Base-by-base conservation (phyloP, 1,140 invertebrate genomes). In the Zophobas atratus region DNA sequence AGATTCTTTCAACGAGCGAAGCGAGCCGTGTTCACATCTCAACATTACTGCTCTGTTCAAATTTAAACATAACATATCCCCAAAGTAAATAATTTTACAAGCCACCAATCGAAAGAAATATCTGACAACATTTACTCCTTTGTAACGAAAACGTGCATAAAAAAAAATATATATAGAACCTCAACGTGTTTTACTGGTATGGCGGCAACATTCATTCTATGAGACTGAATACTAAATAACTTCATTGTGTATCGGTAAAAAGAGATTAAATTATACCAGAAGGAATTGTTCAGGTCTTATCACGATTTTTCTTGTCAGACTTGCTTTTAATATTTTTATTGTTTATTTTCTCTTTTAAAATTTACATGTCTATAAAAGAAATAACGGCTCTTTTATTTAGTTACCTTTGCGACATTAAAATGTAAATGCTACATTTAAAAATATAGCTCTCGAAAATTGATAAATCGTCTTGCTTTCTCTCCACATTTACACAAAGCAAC, bases 361-460 rank as follows among this genome's bases (percentile, higher is more conserved):
- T 78, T 78, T 77, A 79, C 75, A 80, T 80, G 78, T 73, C 70
- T 48, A 72, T 73, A 80, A 75, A 75, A 60, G 75, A 48, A 79
- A 77, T 57, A 70, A 73, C 74, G 43, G 55, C 55, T 39, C 57
- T 63, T 77, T 70, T 73, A 53, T 57, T 77, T 79, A 77, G 53
- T 74, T 38, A 35, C 43, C 51, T 72, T 77, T 51, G 77, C 70
- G 63, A 75, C 75, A 67, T 74, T 77, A 77, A 79, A 79, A 77
- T 77, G 76, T 74, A 79, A 76, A 79, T 77, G 76, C 32, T 39
- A 3, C 60, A 43, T 43, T 67, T 67, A 43, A 67, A 67, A 32
- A 43, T 67, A 41, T 39, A 67, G 43, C 8, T 67, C 60, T 43
- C 20, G 43, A 67, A 67, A 43, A 67, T 43, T 67, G 39, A 67